Conservation (phyloP, 2,888 invertebrate species). For the Smittia sp. region DNA sequence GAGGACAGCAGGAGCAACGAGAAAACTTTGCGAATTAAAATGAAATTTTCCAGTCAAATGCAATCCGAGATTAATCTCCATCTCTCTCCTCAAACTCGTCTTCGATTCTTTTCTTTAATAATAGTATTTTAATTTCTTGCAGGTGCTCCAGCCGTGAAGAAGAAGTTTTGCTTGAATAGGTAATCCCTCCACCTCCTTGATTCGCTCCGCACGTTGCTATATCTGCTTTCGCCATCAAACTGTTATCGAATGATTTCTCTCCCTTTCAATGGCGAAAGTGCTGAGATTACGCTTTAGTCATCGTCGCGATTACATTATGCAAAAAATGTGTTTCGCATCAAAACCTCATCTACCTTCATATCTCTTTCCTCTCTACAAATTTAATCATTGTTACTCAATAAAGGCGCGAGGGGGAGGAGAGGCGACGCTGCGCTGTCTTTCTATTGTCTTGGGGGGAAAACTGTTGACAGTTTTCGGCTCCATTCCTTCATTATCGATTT, state of each 20-base stretch:
- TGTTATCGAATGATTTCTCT: neutral
- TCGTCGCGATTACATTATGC: slow-evolving; percentile 10
- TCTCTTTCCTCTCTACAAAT: slow-evolving; percentile 15
- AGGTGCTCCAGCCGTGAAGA: slow-evolving; percentile 1
- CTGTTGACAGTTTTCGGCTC: slow-evolving; percentile 5
- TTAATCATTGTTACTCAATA: slow-evolving; percentile 16
- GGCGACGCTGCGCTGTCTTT: neutral
- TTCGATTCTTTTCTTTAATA: slow-evolving; percentile 23
- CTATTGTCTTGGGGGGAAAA: neutral
- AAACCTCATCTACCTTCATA: slow-evolving; percentile 21
- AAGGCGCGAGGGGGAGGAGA: neutral
- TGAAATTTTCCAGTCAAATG: slow-evolving; percentile 35
- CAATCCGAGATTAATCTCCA: slow-evolving; percentile 25
- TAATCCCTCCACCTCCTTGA: slow-evolving; percentile 1
- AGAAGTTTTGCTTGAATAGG: slow-evolving; percentile 31
- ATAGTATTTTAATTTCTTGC: slow-evolving; percentile 32
- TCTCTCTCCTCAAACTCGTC: neutral
- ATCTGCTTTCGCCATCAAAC: neutral
- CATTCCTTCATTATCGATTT: slow-evolving; percentile 29
- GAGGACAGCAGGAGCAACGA: too few species aligned
- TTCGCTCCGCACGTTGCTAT: neutral
- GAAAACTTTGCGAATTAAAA: slow-evolving; percentile 34
- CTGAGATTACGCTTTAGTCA: neutral
- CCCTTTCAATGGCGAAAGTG: neutral
- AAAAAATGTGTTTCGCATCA: slow-evolving; percentile 22